Evolutionary conservation across 2,888 invertebrate species (phyloP).

Genomic region (Spisula solida): DNA sequence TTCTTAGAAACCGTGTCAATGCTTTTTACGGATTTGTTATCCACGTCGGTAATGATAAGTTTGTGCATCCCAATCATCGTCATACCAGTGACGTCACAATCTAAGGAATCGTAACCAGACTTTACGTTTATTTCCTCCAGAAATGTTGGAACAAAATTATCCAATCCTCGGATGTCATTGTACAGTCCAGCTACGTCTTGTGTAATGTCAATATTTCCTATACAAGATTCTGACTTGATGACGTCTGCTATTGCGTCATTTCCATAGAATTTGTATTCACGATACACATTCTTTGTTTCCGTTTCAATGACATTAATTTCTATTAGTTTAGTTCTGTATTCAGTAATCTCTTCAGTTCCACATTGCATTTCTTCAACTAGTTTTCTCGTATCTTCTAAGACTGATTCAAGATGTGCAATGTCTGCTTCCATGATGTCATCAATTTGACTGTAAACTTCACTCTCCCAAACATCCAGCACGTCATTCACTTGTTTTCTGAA

Average conservation of each 20-base stretch:
- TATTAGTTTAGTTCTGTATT: slow-evolving; percentile 33
- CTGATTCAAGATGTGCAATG: slow-evolving; percentile 9
- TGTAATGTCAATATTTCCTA: slow-evolving; percentile 32
- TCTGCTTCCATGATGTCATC: slow-evolving; percentile 30
- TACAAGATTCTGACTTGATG: slow-evolving; percentile 7
- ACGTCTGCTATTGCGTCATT: slow-evolving; percentile 32
- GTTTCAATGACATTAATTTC: slow-evolving; percentile 42
- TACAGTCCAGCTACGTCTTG: slow-evolving; percentile 41
- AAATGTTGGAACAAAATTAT: slow-evolving; percentile 40
- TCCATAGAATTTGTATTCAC: slow-evolving; percentile 36
- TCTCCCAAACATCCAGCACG: slow-evolving; percentile 38
- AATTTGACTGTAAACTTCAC: slow-evolving; percentile 22
- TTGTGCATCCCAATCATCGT: slow-evolving; percentile 28
- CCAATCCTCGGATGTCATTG: slow-evolving; percentile 20
- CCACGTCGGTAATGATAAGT: slow-evolving; percentile 28
- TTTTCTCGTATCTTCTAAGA: slow-evolving; percentile 15
- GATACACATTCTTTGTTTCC: slow-evolving; percentile 33
- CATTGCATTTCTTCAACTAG: slow-evolving; percentile 26
- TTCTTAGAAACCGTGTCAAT: slow-evolving; percentile 28
- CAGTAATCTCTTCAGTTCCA: slow-evolving; percentile 4
- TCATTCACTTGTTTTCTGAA: slow-evolving; percentile 36
- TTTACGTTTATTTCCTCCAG: slow-evolving; percentile 42
- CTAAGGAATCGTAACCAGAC: slow-evolving; percentile 14
- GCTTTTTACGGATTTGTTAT: slow-evolving; percentile 42
- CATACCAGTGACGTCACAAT: slow-evolving; percentile 47